Conservation (phyloP, 2,888 invertebrate species). For the Yponomeuta plumbellus region DNA sequence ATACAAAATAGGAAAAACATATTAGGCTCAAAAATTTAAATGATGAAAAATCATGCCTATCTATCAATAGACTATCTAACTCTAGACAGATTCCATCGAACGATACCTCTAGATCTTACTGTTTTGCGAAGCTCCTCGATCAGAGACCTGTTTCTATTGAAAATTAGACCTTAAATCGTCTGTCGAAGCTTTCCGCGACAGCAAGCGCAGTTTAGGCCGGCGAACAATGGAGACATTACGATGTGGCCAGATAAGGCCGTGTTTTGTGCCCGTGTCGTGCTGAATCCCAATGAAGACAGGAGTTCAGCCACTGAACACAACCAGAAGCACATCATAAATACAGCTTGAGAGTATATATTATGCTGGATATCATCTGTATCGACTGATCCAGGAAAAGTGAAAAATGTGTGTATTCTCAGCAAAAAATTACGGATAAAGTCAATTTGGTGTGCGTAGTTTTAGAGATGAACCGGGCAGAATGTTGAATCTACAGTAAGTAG, state of each 20-base stretch:
- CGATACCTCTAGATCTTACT: not conserved
- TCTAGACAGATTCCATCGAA: not conserved
- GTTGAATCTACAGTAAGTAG: too few species aligned
- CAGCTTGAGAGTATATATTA: not conserved
- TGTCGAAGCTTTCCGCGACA: conserved; percentile 5
- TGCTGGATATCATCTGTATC: too few species aligned
- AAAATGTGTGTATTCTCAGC: too few species aligned
- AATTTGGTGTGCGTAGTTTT: too few species aligned
- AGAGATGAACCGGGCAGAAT: too few species aligned
- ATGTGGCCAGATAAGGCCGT: conserved; percentile 61
- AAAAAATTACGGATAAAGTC: too few species aligned
- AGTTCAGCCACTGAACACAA: conserved; percentile 9
- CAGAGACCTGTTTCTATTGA: not conserved
- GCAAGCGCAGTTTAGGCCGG: conserved; percentile 50
- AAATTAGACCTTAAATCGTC: not conserved
- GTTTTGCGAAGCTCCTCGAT: not conserved
- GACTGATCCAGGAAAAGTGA: too few species aligned
- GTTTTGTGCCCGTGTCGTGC: conserved; percentile 47
- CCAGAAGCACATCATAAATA: not conserved
- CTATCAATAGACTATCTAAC: too few species aligned
- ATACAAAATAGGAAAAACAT: too few species aligned
- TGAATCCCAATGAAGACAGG: conserved; percentile 62
- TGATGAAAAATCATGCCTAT: too few species aligned
- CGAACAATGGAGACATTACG: conserved; percentile 70
- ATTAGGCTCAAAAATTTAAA: too few species aligned